Evolutionary conservation across 2,113 vertebrate genomes (phyloP).

Genomic region (Irena cyanogastra): DNA sequence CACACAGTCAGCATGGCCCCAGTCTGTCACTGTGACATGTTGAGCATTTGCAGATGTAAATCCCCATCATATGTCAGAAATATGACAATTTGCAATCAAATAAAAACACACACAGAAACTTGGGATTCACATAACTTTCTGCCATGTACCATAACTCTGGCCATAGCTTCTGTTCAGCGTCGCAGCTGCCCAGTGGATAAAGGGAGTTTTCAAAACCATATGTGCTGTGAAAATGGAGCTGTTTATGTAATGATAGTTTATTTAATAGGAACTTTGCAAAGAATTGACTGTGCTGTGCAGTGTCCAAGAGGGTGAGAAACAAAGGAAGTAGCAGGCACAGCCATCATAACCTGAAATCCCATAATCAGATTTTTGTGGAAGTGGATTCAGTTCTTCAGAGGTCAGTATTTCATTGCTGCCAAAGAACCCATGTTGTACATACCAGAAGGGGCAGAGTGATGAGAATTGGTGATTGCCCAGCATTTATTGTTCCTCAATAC

Average conservation of each 20-base stretch:
- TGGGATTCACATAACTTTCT: not conserved
- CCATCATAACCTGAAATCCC: not conserved
- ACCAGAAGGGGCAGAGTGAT: not conserved
- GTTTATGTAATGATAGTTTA: not conserved
- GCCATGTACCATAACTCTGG: not conserved
- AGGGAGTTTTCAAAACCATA: not conserved
- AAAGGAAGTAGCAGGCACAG: not conserved
- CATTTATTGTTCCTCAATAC: not conserved
- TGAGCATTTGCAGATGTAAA: not conserved
- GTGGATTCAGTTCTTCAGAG: not conserved
- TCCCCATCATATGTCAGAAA: not conserved
- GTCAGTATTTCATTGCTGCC: not conserved
- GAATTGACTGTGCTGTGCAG: not conserved
- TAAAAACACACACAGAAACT: not conserved
- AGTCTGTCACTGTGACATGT: not conserved
- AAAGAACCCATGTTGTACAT: rapidly evolving
- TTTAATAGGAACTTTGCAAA: not conserved
- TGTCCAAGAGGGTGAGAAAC: not conserved
- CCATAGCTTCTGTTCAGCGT: not conserved
- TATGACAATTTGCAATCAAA: not conserved
- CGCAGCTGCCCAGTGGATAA: not conserved
- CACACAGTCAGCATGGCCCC: not conserved
- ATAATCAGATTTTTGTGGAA: not conserved
- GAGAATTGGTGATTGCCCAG: not conserved
- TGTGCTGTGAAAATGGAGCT: not conserved